phyloP scores from a whole-genome alignment of 2,888 invertebrate species.

The Phymatocera aterrima region DNA sequence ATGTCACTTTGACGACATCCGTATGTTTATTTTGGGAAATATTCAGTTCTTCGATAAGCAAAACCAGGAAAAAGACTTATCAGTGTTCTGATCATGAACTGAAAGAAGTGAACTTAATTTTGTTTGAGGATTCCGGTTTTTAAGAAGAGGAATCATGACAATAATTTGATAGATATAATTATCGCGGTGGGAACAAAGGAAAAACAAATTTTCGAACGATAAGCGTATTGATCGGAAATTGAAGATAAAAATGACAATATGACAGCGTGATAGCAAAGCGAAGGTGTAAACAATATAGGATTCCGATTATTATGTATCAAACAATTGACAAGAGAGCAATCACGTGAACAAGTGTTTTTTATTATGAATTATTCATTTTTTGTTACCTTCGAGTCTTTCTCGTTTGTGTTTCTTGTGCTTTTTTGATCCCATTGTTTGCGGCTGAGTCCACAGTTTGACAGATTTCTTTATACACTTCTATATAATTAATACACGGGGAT shows the following conservation, averaged over 20 bases:
- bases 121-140: too few species aligned
- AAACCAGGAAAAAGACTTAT: too few species aligned
- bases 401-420: conserved; percentile 73
- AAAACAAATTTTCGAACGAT: conserved; percentile 13
- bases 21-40: too few species aligned
- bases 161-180: too few species aligned
- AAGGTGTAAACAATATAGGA: conserved; percentile 45
- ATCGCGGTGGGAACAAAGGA: conserved; percentile 2
- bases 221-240: background rate
- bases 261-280: conserved; percentile 33
- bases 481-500: background rate
- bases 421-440: conserved; percentile 70
- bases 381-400: conserved; percentile 72
- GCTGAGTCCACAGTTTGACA: conserved; percentile 60
- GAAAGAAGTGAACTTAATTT: too few species aligned
- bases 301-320: conserved; percentile 36
- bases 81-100: too few species aligned
- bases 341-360: background rate
- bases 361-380: too few species aligned
- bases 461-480: conserved; percentile 30
- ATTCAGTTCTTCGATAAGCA: too few species aligned
- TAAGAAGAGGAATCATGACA: too few species aligned
- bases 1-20: too few species aligned
- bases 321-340: conserved; percentile 22
- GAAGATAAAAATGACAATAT: background rate